phyloP scores from a whole-genome alignment of 2,888 invertebrate species.

The Monochamus alternatus region DNA sequence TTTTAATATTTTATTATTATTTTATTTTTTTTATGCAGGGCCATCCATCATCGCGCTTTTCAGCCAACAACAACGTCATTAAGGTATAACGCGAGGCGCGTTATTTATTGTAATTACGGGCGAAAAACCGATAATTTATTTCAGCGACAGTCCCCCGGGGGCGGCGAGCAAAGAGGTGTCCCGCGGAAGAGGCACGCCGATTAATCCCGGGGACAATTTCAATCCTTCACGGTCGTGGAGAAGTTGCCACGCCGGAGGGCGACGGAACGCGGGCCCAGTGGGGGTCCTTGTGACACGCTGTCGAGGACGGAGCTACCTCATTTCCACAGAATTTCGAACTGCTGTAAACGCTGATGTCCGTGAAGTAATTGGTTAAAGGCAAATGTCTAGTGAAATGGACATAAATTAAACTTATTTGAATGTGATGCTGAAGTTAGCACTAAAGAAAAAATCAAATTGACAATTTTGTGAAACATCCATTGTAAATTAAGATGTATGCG shows the following conservation, averaged over 20 bases:
- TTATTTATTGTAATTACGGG: slow-evolving; percentile 40
- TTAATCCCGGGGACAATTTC: slow-evolving; percentile 51
- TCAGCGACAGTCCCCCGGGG: background rate
- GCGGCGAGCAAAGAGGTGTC: slow-evolving; percentile 34
- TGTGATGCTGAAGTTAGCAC: no score
- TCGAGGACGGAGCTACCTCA: slow-evolving; percentile 31
- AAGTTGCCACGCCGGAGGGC: slow-evolving; percentile 50
- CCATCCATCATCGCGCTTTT: slow-evolving; percentile 10
- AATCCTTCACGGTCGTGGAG: slow-evolving; percentile 51
- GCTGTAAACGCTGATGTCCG: no score
- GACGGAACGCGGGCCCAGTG: slow-evolving; percentile 49
- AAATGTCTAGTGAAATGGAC: no score
- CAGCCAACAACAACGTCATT: slow-evolving; percentile 25
- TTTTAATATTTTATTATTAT: no score
- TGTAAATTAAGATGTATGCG: no score
- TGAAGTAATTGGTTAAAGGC: no score
- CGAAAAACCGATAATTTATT: slow-evolving; percentile 38
- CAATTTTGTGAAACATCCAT: no score
- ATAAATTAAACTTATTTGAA: no score
- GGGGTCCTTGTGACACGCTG: slow-evolving; percentile 49
- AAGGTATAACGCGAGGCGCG: background rate
- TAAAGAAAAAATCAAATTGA: no score
- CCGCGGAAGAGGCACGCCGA: slow-evolving; percentile 45
- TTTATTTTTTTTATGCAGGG: background rate
- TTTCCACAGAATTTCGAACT: slow-evolving; percentile 14